Conservation (phyloP, 2,113 vertebrate genomes). For the Pampusana beccarii region DNA sequence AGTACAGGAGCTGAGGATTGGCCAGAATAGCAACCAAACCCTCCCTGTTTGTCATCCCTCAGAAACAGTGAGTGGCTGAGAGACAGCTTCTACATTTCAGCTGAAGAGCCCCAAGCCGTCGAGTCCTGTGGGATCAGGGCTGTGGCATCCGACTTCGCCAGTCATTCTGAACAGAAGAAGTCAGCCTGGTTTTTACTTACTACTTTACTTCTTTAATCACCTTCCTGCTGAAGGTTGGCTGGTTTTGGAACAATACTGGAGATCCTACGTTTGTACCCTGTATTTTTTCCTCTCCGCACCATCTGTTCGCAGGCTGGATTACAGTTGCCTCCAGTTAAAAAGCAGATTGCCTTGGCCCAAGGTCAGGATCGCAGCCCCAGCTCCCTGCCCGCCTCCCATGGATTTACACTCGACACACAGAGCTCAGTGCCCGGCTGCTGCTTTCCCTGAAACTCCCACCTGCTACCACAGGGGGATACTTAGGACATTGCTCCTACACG, state of each 20-base stretch:
- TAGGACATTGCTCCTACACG: background rate
- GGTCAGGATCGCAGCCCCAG: slow-evolving; percentile 48
- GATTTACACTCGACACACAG: background rate
- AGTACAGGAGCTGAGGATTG: background rate
- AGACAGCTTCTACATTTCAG: background rate
- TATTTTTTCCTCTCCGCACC: slow-evolving; percentile 38
- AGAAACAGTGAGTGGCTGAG: background rate
- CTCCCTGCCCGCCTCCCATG: background rate
- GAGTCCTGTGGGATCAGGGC: background rate
- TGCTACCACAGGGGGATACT: background rate
- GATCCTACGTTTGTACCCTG: slow-evolving; percentile 34
- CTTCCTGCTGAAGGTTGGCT: slow-evolving; percentile 61
- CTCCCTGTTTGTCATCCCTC: background rate
- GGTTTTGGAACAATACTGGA: slow-evolving; percentile 39
- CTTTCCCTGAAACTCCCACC: background rate
- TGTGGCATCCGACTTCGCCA: background rate
- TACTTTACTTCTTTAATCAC: slow-evolving; percentile 23
- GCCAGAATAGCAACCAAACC: background rate
- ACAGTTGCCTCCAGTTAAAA: slow-evolving; percentile 71
- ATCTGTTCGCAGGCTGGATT: slow-evolving; percentile 75
- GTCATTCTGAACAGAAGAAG: background rate
- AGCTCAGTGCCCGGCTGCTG: background rate
- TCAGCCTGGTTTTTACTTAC: background rate
- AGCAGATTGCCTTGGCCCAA: slow-evolving; percentile 73
- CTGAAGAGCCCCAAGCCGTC: accelerated